These are phyloP conservation scores for Xanthia icteritia DNA, from an alignment of 2,888 invertebrate genomes.

Conservation along the genomic window DNA sequence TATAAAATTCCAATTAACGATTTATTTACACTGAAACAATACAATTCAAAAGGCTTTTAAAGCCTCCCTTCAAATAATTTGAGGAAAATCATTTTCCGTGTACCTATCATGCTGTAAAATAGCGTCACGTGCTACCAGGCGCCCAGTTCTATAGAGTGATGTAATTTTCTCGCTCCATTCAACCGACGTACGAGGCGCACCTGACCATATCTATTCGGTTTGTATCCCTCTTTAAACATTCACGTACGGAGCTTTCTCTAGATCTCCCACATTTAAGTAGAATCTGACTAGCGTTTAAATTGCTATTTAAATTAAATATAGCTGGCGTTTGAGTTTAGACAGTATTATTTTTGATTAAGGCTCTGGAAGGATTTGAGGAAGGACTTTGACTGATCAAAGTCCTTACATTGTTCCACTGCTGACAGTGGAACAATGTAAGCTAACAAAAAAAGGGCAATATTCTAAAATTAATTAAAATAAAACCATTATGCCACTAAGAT, in stretches of 20 bases:
- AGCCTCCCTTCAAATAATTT: slow-evolving; percentile 20
- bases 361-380: not conserved
- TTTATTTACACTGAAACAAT: not conserved
- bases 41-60: not conserved
- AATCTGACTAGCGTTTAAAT: slow-evolving; percentile 32
- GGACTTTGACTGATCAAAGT: too few species aligned
- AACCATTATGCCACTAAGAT: not conserved
- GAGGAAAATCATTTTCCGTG: slow-evolving; percentile 43
- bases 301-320: slow-evolving; percentile 32
- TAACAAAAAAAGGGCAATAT: not conserved
- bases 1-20: too few species aligned
- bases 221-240: slow-evolving; percentile 64
- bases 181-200: slow-evolving; percentile 68
- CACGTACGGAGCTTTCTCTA: slow-evolving; percentile 60
- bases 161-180: slow-evolving; percentile 74
- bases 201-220: slow-evolving; percentile 70
- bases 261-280: slow-evolving; percentile 48
- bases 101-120: slow-evolving; percentile 56
- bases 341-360: not conserved
- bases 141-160: slow-evolving; percentile 68
- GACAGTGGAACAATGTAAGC: not conserved
- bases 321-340: not conserved
- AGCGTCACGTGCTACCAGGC: slow-evolving; percentile 60
- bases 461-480: not conserved
- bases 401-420: too few species aligned